Evolutionary conservation across 2,888 invertebrate genomes (phyloP), one percentile per base, ranked within the genome.

Genomic region (Coremacera marginata): DNA sequence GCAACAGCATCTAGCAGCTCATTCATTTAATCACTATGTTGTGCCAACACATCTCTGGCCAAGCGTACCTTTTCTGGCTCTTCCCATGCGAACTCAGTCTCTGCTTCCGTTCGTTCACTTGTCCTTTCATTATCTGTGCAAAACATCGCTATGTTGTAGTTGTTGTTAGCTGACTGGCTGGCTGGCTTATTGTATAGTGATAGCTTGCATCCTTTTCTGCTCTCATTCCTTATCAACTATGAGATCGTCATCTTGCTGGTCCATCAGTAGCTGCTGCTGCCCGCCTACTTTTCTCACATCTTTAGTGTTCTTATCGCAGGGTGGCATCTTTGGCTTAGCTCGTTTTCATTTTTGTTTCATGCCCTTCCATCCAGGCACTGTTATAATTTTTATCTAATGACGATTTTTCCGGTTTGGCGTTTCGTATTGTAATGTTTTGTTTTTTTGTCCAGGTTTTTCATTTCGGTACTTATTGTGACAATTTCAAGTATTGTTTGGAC

Each of bases 261-360:
- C 37, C 34, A 52, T 70, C 34, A 4, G 31, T n/a, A 31, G n/a
- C n/a, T 27, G 11, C 34, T 22, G 62, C 7, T 25, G 8, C 7
- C 68, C 75, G 68, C 75, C 75, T 75, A 60, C 62, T 75, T 75
- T 75, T 75, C 75, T 75, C 75, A 75, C 75, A 70, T 75, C 68
- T 31, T 75, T 37, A 65, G 63, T 57, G 55, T 44, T 31, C 34
- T 19, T 67, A 70, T 76, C 71, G 19, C 27, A 9, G 68, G 51
- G 37, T 25, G n/a, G 16, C 70, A 70, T 70, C 55, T 49, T 52
- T 31, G 11, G 27, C 44, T 34, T 68, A 57, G 52, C 16, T 14
- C 51, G 16, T 57, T 27, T 16, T 70, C 31, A 25, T 44, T 76
- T 31, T n/a, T 51, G 37, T 65, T 62, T 57, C 22, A n/a, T n/a